phyloP scores from a whole-genome alignment of 2,113 vertebrate species.

The Cercopithecus mona region DNA sequence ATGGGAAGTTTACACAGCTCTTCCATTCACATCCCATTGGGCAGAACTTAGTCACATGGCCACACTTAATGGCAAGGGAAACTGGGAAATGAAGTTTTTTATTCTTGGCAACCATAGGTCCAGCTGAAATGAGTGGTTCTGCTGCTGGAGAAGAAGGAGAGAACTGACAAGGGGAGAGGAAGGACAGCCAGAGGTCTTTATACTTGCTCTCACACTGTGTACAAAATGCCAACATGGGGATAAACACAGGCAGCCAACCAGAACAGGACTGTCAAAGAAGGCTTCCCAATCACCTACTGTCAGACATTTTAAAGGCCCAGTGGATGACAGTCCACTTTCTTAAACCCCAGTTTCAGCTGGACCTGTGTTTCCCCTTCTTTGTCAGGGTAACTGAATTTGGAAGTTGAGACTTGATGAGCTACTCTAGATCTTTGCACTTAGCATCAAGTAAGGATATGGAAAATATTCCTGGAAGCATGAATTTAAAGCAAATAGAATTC shows the following conservation, averaged over 20 bases:
- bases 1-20: background rate
- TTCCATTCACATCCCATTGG: background rate
- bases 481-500: background rate
- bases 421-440: background rate
- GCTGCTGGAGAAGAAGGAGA: background rate
- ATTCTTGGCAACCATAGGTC: background rate
- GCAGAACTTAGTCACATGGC: slow-evolving; percentile 11
- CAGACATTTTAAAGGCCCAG: background rate
- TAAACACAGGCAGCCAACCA: background rate
- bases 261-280: background rate
- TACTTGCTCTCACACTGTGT: background rate
- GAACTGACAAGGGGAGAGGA: background rate
- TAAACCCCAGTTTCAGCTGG: background rate
- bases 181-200: background rate
- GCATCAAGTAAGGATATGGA: background rate
- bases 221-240: background rate
- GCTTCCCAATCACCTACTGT: background rate
- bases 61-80: background rate
- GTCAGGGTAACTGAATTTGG: background rate
- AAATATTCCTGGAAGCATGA: background rate
- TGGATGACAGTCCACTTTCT: background rate
- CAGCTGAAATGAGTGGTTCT: background rate
- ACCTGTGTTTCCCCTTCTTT: background rate
- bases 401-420: background rate
- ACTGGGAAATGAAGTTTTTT: slow-evolving; percentile 52